phyloP scores from a whole-genome alignment of 2,113 vertebrate species.

The Chroicocephalus ridibundus region DNA sequence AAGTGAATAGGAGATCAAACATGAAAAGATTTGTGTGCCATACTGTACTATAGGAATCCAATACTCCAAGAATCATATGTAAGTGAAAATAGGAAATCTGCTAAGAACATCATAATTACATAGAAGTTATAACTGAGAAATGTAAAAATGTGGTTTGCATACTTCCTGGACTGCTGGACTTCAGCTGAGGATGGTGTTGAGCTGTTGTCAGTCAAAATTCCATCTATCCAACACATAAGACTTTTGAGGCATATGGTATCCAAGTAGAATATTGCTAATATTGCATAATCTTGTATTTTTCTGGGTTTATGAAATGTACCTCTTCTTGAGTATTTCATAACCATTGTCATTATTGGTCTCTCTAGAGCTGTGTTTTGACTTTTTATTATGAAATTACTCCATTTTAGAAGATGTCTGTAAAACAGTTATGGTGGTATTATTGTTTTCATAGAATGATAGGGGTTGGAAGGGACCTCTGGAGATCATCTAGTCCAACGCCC shows the following conservation, averaged over 20 bases:
- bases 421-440: not conserved
- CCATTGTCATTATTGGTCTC: not conserved
- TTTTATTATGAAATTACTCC: not conserved
- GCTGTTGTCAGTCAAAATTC: not conserved
- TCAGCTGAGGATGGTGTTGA: not conserved
- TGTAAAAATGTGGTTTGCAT: not conserved
- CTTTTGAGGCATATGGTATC: not conserved
- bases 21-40: conserved; percentile 34
- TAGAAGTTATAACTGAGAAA: conserved; percentile 33
- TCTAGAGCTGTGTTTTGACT: not conserved
- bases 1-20: conserved; percentile 74
- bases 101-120: conserved; percentile 33
- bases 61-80: conserved; percentile 55
- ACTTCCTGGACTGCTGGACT: not conserved
- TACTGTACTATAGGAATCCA: conserved; percentile 70
- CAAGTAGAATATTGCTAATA: not conserved
- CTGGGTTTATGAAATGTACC: not conserved
- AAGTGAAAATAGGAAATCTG: conserved; percentile 59
- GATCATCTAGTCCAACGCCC: no score
- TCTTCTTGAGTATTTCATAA: not conserved
- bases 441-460: not conserved
- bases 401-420: not conserved
- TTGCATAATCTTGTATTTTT: not conserved
- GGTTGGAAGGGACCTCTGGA: no score
- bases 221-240: not conserved